Conservation (phyloP, 2,797 vertebrate species). For the Pteronotus mesoamericanus region DNA sequence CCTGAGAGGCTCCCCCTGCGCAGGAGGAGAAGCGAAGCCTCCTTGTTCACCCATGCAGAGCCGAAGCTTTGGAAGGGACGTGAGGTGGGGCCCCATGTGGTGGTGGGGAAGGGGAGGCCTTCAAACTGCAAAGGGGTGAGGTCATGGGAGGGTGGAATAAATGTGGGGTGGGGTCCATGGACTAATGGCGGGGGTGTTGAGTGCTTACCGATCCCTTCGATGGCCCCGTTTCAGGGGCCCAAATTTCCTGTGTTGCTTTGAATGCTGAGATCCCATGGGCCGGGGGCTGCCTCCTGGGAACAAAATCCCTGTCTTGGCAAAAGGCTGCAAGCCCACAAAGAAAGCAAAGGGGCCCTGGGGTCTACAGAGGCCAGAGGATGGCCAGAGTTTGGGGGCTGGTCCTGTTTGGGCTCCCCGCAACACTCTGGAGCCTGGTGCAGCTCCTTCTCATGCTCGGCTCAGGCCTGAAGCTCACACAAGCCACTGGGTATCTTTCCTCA, state of each 20-base stretch:
- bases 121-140: background rate
- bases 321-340: constrained; percentile 40
- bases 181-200: background rate
- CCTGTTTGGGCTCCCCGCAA: background rate
- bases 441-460: background rate
- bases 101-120: background rate
- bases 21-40: background rate
- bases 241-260: constrained; percentile 68
- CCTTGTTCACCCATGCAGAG: background rate
- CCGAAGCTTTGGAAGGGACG: background rate
- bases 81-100: background rate
- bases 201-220: constrained; percentile 69
- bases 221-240: constrained; percentile 73
- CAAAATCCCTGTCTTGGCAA: constrained; percentile 70
- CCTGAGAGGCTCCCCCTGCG: background rate
- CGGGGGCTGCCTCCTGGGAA: constrained; percentile 68
- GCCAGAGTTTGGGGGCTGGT: background rate
- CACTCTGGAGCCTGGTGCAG: background rate
- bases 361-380: background rate
- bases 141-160: background rate
- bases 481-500: constrained; percentile 9
- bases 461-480: background rate
- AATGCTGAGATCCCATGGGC: constrained; percentile 75
- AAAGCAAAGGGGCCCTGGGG: background rate
- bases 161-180: background rate